Evolutionary conservation across 2,113 vertebrate genomes (phyloP).

Genomic region (Galeopterus variegatus): DNA sequence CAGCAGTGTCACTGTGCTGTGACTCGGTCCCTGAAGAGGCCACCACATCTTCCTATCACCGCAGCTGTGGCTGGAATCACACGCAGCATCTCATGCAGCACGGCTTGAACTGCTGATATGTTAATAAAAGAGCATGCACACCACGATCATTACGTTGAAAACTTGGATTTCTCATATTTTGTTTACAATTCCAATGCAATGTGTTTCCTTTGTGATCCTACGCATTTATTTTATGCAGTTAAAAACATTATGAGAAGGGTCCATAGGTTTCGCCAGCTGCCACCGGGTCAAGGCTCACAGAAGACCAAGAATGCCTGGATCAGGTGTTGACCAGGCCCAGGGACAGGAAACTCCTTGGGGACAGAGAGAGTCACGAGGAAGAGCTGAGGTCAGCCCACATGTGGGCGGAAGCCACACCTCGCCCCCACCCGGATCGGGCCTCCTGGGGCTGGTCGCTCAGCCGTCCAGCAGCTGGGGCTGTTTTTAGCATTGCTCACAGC

Average conservation of each 20-base stretch:
- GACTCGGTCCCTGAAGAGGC: fast-evolving
- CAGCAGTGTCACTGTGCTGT: no score
- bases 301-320: fast-evolving
- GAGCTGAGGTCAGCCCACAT: not conserved
- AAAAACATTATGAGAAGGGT: fast-evolving
- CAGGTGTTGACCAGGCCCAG: fast-evolving
- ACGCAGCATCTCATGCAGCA: fast-evolving
- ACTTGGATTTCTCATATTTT: fast-evolving
- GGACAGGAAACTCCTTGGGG: not conserved
- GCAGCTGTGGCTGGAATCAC: fast-evolving
- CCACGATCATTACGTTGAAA: fast-evolving
- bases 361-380: not conserved
- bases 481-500: not conserved
- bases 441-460: not conserved
- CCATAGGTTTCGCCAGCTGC: fast-evolving
- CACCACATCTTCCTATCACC: fast-evolving
- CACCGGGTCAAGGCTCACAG: fast-evolving
- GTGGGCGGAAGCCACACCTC: fast-evolving
- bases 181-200: fast-evolving
- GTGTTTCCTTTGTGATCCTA: fast-evolving
- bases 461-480: not conserved
- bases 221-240: fast-evolving
- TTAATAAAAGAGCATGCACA: fast-evolving
- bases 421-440: fast-evolving
- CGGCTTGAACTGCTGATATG: fast-evolving